Percentiles rank a stretch among this genome's conserved stretches.
These are phyloP conservation scores for Alcis repandata DNA, from an alignment of 2,888 invertebrate genomes.

Conservation along the genomic window DNA sequence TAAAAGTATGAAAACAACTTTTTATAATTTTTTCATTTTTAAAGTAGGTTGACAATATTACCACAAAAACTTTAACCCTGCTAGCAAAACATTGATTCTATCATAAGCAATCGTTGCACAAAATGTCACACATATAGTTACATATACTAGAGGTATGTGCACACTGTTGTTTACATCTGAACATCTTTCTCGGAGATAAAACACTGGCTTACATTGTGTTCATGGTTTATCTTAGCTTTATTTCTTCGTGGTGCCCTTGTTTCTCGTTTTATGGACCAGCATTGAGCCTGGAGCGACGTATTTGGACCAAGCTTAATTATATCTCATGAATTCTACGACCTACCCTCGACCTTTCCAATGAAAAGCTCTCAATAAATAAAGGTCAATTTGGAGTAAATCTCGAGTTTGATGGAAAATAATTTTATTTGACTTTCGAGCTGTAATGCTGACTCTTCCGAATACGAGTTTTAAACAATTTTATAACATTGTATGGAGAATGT, in stretches of 20 bases:
- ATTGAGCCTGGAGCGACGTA: slow-evolving; percentile 30
- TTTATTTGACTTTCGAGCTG: not conserved
- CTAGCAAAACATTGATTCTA: too few relatives aligned
- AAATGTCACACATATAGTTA: not conserved
- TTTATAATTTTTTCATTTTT: too few relatives aligned
- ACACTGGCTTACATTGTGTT: slow-evolving; percentile 18
- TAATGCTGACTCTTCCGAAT: not conserved
- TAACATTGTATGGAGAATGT: not conserved
- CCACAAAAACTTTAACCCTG: too few relatives aligned
- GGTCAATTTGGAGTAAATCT: slow-evolving; percentile 1
- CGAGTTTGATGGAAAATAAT: slow-evolving; percentile 6
- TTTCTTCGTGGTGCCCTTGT: slow-evolving; percentile 47
- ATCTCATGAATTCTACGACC: slow-evolving; percentile 27
- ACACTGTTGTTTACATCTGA: not conserved
- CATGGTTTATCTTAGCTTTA: slow-evolving; percentile 52
- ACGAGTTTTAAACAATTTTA: not conserved
- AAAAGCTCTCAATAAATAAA: slow-evolving; percentile 15
- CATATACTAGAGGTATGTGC: not conserved
- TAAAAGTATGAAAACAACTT: too few relatives aligned
- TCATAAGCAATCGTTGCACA: too few relatives aligned
- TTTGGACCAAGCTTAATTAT: slow-evolving; percentile 38
- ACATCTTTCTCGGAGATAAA: slow-evolving; percentile 19
- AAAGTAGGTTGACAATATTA: too few relatives aligned
- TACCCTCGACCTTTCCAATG: slow-evolving; percentile 12
- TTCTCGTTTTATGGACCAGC: slow-evolving; percentile 41